Evolutionary conservation across 2,888 invertebrate genomes (phyloP).

Genomic region (Xanthorhoe designata): DNA sequence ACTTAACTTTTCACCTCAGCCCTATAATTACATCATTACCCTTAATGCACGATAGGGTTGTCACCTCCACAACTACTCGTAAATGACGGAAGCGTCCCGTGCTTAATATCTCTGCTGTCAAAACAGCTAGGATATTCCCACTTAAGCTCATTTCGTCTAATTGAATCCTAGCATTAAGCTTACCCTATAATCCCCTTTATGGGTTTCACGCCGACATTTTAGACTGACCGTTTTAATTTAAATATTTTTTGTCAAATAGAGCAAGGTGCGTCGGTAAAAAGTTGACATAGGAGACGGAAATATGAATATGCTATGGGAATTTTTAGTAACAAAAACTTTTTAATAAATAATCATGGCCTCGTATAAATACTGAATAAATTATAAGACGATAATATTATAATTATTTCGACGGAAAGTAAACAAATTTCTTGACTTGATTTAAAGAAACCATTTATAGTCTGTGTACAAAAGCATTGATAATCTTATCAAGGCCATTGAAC

Average conservation of each 20-base stretch:
- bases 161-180: conserved; percentile 83
- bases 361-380: too few relatives aligned
- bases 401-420: too few relatives aligned
- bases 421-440: too few relatives aligned
- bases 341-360: too few relatives aligned
- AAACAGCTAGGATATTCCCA: conserved; percentile 78
- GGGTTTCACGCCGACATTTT: conserved; percentile 79
- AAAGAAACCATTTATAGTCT: too few relatives aligned
- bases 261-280: conserved; percentile 57
- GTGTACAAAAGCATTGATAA: too few relatives aligned
- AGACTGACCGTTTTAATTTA: conserved; percentile 64
- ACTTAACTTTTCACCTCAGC: conserved; percentile 24
- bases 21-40: conserved; percentile 31
- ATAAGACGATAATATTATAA: too few relatives aligned
- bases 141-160: conserved; percentile 85
- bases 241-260: conserved; percentile 68
- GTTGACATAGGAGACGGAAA: conserved; percentile 23
- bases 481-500: too few relatives aligned
- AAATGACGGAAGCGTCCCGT: conserved; percentile 72
- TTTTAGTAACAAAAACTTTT: conserved; percentile 2
- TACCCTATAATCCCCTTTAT: conserved; percentile 80
- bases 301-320: conserved; percentile 9
- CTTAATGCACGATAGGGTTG: conserved; percentile 46
- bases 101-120: conserved; percentile 81
- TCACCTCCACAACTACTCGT: conserved; percentile 59